phyloP scores from a whole-genome alignment of 2,797 vertebrate species.

The Triplophysa bombifrons region DNA sequence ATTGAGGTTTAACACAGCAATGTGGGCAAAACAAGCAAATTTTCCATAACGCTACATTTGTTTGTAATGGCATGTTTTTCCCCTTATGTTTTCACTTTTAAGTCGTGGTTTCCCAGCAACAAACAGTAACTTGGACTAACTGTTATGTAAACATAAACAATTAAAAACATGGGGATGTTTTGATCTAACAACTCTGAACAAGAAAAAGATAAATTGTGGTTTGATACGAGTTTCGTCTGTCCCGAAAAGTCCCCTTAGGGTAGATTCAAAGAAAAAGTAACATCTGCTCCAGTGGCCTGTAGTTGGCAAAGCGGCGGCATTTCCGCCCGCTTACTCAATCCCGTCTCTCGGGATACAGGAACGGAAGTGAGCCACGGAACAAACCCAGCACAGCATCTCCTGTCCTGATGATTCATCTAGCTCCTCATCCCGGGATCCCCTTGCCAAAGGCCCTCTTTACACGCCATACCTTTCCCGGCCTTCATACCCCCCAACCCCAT shows the following conservation, averaged over 20 bases:
- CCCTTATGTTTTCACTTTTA: conserved; percentile 34
- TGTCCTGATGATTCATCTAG: conserved; percentile 74
- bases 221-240: conserved; percentile 15
- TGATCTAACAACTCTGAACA: background rate
- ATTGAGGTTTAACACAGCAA: conserved; percentile 14
- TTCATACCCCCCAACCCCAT: conserved; percentile 36
- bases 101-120: conserved; percentile 21
- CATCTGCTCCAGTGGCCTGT: conserved; percentile 77
- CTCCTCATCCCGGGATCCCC: conserved; percentile 57
- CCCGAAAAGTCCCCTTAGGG: conserved; percentile 19
- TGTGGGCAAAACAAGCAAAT: conserved; percentile 27
- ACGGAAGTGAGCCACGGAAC: conserved; percentile 74
- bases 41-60: conserved; percentile 23
- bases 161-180: no score
- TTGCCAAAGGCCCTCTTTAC: conserved; percentile 71
- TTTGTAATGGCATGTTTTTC: conserved; percentile 20
- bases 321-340: conserved; percentile 79
- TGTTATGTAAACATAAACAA: conserved; percentile 18
- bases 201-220: background rate
- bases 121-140: conserved; percentile 3
- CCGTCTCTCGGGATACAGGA: conserved; percentile 56
- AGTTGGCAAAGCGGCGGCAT: conserved; percentile 75
- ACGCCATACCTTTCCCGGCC: conserved; percentile 69
- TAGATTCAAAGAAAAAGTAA: conserved; percentile 55
- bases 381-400: conserved; percentile 74